A percentile compares a stretch with the other conserved stretches of the same genome.
These are phyloP conservation scores for Chionomys nivalis DNA, from an alignment of 2,113 vertebrate genomes.

Conservation along the genomic window DNA sequence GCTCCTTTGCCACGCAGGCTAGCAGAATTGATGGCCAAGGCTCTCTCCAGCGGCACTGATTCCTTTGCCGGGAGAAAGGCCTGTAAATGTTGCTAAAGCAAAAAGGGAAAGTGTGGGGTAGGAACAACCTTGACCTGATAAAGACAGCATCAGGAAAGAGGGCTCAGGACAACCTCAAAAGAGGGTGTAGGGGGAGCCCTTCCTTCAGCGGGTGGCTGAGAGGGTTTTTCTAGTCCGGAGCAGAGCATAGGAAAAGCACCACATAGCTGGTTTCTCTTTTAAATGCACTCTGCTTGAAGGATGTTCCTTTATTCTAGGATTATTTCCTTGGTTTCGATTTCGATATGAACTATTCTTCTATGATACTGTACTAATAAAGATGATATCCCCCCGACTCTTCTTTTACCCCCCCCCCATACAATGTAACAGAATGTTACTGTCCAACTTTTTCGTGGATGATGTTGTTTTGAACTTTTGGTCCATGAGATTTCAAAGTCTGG, in stretches of 20 bases:
- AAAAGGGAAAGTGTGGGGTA: neutral
- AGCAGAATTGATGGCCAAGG: constrained; percentile 39
- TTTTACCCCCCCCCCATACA: neutral
- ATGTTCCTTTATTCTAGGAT: constrained; percentile 2
- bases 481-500: constrained; percentile 43
- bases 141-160: neutral
- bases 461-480: neutral
- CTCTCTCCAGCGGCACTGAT: neutral
- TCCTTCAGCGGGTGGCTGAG: neutral
- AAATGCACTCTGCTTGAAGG: constrained; percentile 14
- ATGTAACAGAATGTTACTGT: neutral
- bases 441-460: neutral
- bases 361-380: constrained; percentile 17
- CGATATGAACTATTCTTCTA: constrained; percentile 18
- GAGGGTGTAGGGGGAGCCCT: neutral
- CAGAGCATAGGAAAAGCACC: neutral
- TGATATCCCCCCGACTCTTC: neutral
- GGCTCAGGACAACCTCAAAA: neutral
- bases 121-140: constrained; percentile 40
- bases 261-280: neutral
- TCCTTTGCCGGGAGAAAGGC: neutral
- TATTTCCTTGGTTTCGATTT: constrained; percentile 13
- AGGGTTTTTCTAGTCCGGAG: neutral
- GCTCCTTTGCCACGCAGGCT: constrained; percentile 27
- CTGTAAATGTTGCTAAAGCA: neutral